Base-by-base conservation (phyloP, 2,888 invertebrate genomes). In the Bursaphelenchus okinawaensis region DNA sequence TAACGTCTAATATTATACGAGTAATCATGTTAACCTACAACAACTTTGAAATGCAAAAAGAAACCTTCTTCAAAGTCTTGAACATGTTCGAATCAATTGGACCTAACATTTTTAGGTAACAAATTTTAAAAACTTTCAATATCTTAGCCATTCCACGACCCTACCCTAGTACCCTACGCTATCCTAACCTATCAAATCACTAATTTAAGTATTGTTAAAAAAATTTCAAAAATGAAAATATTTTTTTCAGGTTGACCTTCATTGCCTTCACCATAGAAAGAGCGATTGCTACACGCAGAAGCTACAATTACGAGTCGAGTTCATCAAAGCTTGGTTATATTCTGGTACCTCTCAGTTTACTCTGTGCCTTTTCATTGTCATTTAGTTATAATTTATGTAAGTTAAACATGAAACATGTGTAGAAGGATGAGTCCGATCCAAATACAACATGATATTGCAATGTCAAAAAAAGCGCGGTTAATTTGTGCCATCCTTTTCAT, bases 51-150 rank as follows among this genome's bases (percentile, higher is more conserved):
- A 3, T 59, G 3, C 26, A 4, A n/a, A 27, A 16, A 16, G 9
- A 23, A 16, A 50, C 40, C 20, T n/a, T 54, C 16, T 59, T 24
- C 52, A 20, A 22, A 16, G 16, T 59, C 9, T 22, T 52, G 4
- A 20, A 59, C 4, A 59, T 50, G n/a, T 59, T 59, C 60, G 60
- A 59, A 27, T 59, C 60, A 20, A 12, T 59, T 16, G 60, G 60
- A 9, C 60, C 60, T 2, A 59, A 59, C 6, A 40, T 59, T 12
- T 59, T 59, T 20, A 40, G 60, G 56, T 56, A 56, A 22, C 26
- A 7, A 9, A n/a, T n/a, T n/a, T n/a, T n/a, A n/a, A n/a, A n/a
- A n/a, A n/a, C n/a, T n/a, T n/a, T n/a, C n/a, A n/a, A 40, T 6
- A 40, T 40, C 40, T 40, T n/a, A 16, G 40, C 1, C n/a, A 40